Evolutionary conservation across 2,113 vertebrate genomes (phyloP), one percentile per base, ranked within the genome.

Genomic region (Rhinolophus ferrumequinum): DNA sequence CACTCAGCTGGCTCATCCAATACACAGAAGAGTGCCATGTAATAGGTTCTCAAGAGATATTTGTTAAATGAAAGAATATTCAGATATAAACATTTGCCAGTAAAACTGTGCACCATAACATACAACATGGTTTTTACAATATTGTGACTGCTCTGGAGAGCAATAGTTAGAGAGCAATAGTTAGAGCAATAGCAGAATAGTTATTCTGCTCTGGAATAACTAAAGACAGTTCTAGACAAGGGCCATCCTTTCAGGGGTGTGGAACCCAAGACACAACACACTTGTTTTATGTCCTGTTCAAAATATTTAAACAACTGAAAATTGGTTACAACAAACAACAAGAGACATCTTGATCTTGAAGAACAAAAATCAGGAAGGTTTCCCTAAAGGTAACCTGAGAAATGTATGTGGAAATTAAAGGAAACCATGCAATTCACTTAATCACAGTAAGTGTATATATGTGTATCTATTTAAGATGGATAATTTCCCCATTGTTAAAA

Each of bases 241-340:
- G 19, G 58, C 15, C 56, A 73, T 60, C 10, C 56, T 54, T 60
- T 66, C 56, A 58, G 15, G 13, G 15, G 10, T 66, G 0, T 33
- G 18, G 56, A 80, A 87, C 64, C n/a, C 33, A 87, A 10, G 41
- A 6, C 12, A 94, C 38, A 60, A 62, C 11, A 79, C 13, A 80
- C 11, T 73, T 79, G 6, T 19, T 69, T 69, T 64, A 80, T 22
- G 41, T 89, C 83, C 80, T 90, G 30, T 75, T 72, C 6, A 86
- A 95, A 93, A 89, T 47, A 72, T 33, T 62, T 94, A 66, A 90
- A 62, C 38, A 90, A 94, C 85, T 67, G 54, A 92, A 91, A 92
- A 35, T 38, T 44, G 85, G 24, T 41, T 87, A 79, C 33, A 86
- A 90, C 88, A 92, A 90, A 90, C 47, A 70, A 77, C 47, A 70